Base-by-base conservation (phyloP, 2,797 vertebrate genomes). In the Bryconaethiops microstoma region DNA sequence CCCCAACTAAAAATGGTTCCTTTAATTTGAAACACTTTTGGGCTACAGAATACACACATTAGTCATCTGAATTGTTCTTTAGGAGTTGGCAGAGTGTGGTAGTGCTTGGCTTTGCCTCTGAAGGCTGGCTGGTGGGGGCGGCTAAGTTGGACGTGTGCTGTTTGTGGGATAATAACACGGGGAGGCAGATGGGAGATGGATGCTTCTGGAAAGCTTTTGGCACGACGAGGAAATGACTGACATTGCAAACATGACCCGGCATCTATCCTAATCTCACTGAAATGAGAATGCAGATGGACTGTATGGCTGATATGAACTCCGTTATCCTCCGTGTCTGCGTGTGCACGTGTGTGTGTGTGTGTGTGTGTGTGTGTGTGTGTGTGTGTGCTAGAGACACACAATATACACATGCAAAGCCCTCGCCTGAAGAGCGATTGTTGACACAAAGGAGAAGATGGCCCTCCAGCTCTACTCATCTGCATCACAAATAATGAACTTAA, bases 211-310 rank as follows among this genome's bases (percentile, higher is more conserved):
- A 88, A 78, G 23, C 84, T 65, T 60, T 62, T 76, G 85, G 88
- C 88, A 87, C 83, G 86, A 59, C 19, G 74, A 75, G 68, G 17
- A 73, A 4, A 76, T 88, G 89, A 91, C 80, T 90, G 88, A 87
- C 88, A 86, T 82, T 21, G 57, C 79, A 89, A 85, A 83, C 84
- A 79, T 76, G 52, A 59, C 40, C 80, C 77, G 83, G 86, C 67
- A 62, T 79, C 85, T 83, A 87, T 79, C 89, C 70, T 89, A 87
- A 89, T 88, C 85, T 89, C 79, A 85, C 74, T 89, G 87, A 90
- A 89, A 88, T 89, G 89, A 85, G 83, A 90, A 88, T 48, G 62
- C 68, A 73, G 57, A 55, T 82, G 79, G 82, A 67, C 23, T 48
- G 82, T 76, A 83, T 83, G 80, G 78, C 86, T 87, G 83, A 86